Evolutionary conservation across 1,140 invertebrate species (phyloP), one percentile per base, ranked within the genome.

Genomic region (Vanessa atalanta): DNA sequence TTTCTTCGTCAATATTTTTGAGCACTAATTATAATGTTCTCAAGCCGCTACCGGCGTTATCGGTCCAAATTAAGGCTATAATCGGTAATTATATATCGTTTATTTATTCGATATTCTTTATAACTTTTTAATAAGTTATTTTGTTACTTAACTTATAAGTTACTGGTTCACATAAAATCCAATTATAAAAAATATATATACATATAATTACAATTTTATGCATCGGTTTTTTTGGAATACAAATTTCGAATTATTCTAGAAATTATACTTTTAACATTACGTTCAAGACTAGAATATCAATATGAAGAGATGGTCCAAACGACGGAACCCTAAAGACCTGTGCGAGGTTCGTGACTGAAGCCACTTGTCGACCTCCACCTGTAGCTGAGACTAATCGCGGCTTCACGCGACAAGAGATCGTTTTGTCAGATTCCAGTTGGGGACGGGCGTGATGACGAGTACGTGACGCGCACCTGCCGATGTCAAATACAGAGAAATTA

Each of bases 341-440:
- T 61, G 57, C 53, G 60, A 72, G 71, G 63, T 64, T 84, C 83
- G 83, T 84, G 83, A 83, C 80, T 80, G 31, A 15, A 65, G 64
- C 47, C 77, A 78, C 73, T 77, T 78, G 75, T 13, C 48, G 77
- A 80, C 81, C 79, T 86, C 79, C 85, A 87, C 86, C 85, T 88
- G 87, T 79, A 79, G 43, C 83, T 83, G 85, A 76, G 73, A 78
- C 86, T 70, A 88, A 89, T 89, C 79, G 64, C 51, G 57, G 26
- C 67, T 72, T 66, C 51, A 65, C 65, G 71, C 69, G 68, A 77
- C 75, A 73, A 77, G 65, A 73, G 70, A 65, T 60, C 55, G 50
- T 69, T 70, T 43, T 48, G 57, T 63, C 65, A 53, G 53, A 57
- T 65, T 47, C 74, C 75, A 61, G 48, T 68, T 55, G 37, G 37